A percentile compares a stretch with the other conserved stretches of the same genome.
These are phyloP conservation scores for Trachurus trachurus DNA, from an alignment of 2,797 vertebrate species.

Conservation along the genomic window DNA sequence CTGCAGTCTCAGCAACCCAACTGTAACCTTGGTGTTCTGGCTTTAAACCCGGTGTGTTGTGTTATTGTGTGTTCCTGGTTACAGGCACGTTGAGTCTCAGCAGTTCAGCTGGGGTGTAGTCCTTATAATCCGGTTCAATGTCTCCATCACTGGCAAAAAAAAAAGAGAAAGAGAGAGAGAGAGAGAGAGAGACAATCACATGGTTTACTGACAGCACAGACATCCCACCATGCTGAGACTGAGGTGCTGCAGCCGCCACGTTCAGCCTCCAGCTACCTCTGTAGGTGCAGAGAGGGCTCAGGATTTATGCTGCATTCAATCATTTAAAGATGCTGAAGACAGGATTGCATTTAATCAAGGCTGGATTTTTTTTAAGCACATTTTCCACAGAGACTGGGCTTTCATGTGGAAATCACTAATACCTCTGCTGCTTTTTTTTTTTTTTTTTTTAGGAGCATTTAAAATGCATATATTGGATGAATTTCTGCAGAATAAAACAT, in stretches of 20 bases:
- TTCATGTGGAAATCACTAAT: background rate
- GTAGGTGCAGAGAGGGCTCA: background rate
- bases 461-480: background rate
- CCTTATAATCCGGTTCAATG: conserved; percentile 17
- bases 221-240: background rate
- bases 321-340: background rate
- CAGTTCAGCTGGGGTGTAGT: background rate
- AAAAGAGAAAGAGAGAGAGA: background rate
- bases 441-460: background rate
- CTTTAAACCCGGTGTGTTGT: conserved; percentile 3
- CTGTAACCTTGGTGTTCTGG: conserved; percentile 2
- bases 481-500: background rate
- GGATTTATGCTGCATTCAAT: background rate
- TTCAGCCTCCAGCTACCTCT: background rate
- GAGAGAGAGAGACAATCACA: conserved; percentile 12
- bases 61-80: background rate
- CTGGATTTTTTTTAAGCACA: background rate
- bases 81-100: background rate
- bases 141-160: conserved; percentile 11
- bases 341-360: background rate
- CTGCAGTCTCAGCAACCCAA: conserved; percentile 16
- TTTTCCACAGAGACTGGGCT: background rate
- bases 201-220: conserved; percentile 4
- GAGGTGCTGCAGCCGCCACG: background rate
- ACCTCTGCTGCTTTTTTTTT: background rate